phyloP scores from a whole-genome alignment of 2,797 vertebrate species.

The Xenentodon cancila region DNA sequence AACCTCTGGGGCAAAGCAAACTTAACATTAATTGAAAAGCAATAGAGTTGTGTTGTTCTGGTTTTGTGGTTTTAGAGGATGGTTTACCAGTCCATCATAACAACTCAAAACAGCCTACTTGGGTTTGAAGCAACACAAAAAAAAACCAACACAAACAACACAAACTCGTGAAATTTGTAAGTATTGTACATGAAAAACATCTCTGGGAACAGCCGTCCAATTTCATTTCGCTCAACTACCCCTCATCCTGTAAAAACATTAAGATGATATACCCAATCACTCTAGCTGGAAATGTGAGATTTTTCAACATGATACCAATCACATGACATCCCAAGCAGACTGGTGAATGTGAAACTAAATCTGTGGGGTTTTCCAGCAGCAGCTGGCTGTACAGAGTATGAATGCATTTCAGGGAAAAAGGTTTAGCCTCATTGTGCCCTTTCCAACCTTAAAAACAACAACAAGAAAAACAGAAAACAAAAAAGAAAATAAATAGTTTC shows the following conservation, averaged over 20 bases:
- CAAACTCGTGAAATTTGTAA: too few relatives aligned
- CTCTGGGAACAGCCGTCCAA: slow-evolving; percentile 10
- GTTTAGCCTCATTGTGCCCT: slow-evolving; percentile 15
- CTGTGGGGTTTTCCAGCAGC: slow-evolving; percentile 51
- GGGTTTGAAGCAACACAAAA: too few relatives aligned
- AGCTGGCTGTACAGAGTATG: slow-evolving; percentile 6
- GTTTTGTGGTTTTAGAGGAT: too few relatives aligned
- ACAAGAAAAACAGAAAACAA: too few relatives aligned
- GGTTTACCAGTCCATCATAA: too few relatives aligned
- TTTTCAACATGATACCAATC: slow-evolving; percentile 9
- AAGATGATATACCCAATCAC: not conserved
- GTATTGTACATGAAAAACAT: too few relatives aligned
- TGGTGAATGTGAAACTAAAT: slow-evolving; percentile 54
- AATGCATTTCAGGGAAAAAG: slow-evolving; percentile 42
- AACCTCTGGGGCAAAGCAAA: not conserved
- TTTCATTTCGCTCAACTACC: slow-evolving; percentile 17
- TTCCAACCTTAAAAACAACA: slow-evolving; percentile 30
- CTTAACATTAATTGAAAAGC: not conserved
- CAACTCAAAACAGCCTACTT: too few relatives aligned
- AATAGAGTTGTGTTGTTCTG: too few relatives aligned
- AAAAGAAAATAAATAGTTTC: slow-evolving; percentile 48
- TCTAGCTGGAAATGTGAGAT: slow-evolving; percentile 22
- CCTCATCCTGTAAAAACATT: slow-evolving; percentile 1
- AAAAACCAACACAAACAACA: too few relatives aligned
- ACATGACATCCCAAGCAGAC: slow-evolving; percentile 37